Percentiles rank a stretch among this genome's conserved stretches.
These are phyloP conservation scores for Centropristis striata DNA, from an alignment of 2,113 vertebrate genomes.

Conservation along the genomic window DNA sequence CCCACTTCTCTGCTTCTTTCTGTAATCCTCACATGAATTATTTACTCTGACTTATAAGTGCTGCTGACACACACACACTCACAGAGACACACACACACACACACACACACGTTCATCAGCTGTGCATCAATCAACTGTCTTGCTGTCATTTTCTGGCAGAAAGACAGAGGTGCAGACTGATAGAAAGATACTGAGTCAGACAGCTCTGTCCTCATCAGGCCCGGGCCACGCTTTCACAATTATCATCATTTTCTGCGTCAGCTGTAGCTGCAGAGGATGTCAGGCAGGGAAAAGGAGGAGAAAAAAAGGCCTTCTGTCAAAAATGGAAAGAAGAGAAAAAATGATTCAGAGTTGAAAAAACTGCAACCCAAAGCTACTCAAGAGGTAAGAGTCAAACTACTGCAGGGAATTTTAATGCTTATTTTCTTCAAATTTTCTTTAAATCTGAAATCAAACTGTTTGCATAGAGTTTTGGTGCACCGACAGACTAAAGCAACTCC, in stretches of 20 bases:
- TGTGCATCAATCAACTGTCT: conserved; percentile 28
- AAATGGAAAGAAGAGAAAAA: conserved; percentile 15
- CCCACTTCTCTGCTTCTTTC: conserved; percentile 63
- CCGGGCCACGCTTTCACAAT: conserved; percentile 20
- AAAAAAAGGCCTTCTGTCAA: neutral
- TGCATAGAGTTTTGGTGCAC: neutral
- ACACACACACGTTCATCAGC: conserved; percentile 29
- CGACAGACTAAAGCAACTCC: too few relatives aligned
- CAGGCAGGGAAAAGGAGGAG: neutral
- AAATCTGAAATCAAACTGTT: neutral
- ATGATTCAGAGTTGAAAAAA: conserved; percentile 1
- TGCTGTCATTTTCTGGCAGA: conserved; percentile 16
- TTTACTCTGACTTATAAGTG: conserved; percentile 52
- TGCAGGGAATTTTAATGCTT: neutral
- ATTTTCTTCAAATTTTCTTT: neutral
- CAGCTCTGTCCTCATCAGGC: conserved; percentile 31
- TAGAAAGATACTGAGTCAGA: conserved; percentile 27
- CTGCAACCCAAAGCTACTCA: neutral
- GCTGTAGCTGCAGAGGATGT: conserved; percentile 26
- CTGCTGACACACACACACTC: neutral
- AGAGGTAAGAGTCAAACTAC: neutral
- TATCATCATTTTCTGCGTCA: conserved; percentile 32
- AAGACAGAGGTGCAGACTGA: conserved; percentile 33
- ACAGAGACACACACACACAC: neutral
- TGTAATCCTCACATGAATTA: conserved; percentile 61